Conservation (phyloP, 1,140 invertebrate genomes). For the Pseudobourletiella spinata region DNA sequence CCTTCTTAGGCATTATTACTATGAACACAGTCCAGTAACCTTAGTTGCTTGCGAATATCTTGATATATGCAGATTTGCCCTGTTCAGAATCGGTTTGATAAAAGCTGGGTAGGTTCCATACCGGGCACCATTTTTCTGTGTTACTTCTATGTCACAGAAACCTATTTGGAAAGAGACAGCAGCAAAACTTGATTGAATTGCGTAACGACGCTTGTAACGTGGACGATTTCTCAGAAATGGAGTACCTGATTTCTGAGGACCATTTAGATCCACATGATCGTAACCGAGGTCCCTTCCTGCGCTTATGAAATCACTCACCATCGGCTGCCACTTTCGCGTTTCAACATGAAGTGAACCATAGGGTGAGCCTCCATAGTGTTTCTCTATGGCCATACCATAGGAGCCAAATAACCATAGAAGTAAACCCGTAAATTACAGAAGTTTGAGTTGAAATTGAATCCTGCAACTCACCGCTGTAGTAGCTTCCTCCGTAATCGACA, state of each 20-base stretch:
- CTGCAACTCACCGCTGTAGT: too few species aligned
- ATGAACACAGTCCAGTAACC: too few species aligned
- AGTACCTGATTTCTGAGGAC: conserved; percentile 36
- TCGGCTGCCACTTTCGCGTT: conserved; percentile 1
- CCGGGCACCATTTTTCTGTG: conserved; percentile 26
- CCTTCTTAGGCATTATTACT: too few species aligned
- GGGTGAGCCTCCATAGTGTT: conserved; percentile 21
- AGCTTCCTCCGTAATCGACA: conserved; percentile 49
- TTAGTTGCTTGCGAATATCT: conserved; percentile 26
- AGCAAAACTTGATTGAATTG: too few species aligned
- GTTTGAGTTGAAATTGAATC: too few species aligned
- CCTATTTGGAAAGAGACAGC: too few species aligned
- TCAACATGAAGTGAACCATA: conserved; percentile 24
- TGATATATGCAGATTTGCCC: conserved; percentile 22
- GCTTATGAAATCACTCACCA: conserved; percentile 45
- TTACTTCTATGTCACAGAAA: conserved; percentile 6
- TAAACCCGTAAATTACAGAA: too few species aligned
- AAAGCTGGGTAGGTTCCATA: conserved; percentile 20
- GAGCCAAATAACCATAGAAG: too few species aligned
- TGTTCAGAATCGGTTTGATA: conserved; percentile 8
- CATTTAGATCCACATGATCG: conserved; percentile 48
- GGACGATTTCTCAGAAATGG: too few species aligned
- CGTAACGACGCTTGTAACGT: too few species aligned
- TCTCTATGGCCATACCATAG: too few species aligned
- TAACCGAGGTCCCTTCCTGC: conserved; percentile 47